A percentile compares a stretch with the other conserved stretches of the same genome.
These are phyloP conservation scores for Diorhabda carinulata DNA, from an alignment of 1,140 invertebrate species.

Conservation along the genomic window DNA sequence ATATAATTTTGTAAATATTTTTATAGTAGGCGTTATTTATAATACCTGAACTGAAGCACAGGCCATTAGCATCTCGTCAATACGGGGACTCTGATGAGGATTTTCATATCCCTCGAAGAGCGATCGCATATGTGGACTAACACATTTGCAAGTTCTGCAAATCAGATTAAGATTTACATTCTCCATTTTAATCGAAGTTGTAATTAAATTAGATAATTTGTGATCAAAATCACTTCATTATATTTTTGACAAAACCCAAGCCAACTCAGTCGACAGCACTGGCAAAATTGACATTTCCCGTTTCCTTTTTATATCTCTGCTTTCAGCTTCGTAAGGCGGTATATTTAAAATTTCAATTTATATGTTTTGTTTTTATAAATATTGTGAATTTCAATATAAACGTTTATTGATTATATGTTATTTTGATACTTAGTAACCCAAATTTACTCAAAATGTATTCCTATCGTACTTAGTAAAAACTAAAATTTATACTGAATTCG, in stretches of 20 bases:
- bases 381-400: neutral
- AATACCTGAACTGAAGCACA: constrained; percentile 44
- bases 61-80: constrained; percentile 49
- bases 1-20: constrained; percentile 21
- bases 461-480: neutral
- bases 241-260: constrained; percentile 37
- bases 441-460: neutral
- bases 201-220: constrained; percentile 9
- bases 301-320: constrained; percentile 1
- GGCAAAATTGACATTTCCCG: constrained; percentile 27
- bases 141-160: constrained; percentile 42
- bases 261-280: constrained; percentile 40
- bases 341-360: constrained; percentile 14
- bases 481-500: neutral
- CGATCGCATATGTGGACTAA: constrained; percentile 33
- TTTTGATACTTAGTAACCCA: neutral
- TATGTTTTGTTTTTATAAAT: neutral
- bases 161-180: constrained; percentile 26
- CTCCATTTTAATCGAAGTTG: constrained; percentile 21
- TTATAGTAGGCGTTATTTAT: constrained; percentile 19
- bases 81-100: constrained; percentile 39
- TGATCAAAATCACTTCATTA: constrained; percentile 24
- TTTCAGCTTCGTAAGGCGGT: constrained; percentile 4
- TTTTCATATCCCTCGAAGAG: constrained; percentile 37
- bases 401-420: neutral